Evolutionary conservation across 37 sponge, comb jelly and placozoan species (phyloP), one percentile per base, ranked within the genome.

Genomic region (Bolinopsis microptera): DNA sequence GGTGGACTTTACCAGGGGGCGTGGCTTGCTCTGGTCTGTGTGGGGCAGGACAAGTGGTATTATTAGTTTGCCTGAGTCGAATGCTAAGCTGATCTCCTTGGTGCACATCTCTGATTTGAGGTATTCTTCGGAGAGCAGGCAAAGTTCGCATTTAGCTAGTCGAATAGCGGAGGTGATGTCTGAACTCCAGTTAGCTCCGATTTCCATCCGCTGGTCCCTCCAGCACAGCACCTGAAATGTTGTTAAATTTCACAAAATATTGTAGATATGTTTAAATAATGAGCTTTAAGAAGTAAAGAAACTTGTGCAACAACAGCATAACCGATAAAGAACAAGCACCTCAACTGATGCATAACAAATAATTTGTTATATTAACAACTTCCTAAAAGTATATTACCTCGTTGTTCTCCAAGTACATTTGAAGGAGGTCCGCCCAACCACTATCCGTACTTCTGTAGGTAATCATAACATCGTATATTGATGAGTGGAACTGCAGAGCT

Each of bases 81-180:
- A 86, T 13, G 90, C 90, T 5, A 86, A 3, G 61, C 61, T 86
- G n/a, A 86, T 86, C 30, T 86, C 90, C 39, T 86, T 86, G 3
- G 90, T 86, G 48, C 90, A 86, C 90, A 86, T 86, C 61, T 86
- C 90, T 13, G 90, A 86, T 86, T 86, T 86, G 3, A 86, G 61
- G 31, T 86, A 86, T 38, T 86, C 90, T 25, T 86, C 90, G 0
- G 90, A 86, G 26, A 86, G 48, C 40, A 86, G 36, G 30, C 90
- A 86, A 8, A 86, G 90, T 25, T 86, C 90, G 61, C 90, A 86
- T 38, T 86, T 86, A 25, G 90, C 90, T 26, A 86, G 41, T 33
- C 90, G n/a, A 48, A 86, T 86, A 3, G 90, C 90, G 21, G 90
- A 86, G 13, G 90, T 86, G 26, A 86, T 86, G 48, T 86, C 90